Conservation (phyloP, 2,888 invertebrate species). For the Thelaira solivaga region DNA sequence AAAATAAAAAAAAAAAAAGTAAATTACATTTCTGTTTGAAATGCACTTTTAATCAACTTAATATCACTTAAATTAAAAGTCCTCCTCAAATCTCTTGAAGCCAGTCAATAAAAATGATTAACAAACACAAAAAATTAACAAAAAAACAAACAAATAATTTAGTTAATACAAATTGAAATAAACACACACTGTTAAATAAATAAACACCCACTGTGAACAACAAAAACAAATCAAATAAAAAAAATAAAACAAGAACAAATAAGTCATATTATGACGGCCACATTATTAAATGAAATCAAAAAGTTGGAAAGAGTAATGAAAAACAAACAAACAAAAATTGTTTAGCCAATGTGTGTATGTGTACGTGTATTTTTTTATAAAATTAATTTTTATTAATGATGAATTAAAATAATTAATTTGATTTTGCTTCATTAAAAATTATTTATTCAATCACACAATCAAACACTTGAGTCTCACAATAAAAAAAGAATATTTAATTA, state of each 20-base stretch:
- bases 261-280: constrained; percentile 1
- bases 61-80: not conserved
- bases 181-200: not conserved
- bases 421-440: constrained; percentile 14
- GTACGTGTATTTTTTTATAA: too few relatives aligned
- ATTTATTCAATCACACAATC: not conserved
- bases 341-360: constrained; percentile 25
- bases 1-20: too few relatives aligned
- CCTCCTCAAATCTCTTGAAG: constrained; percentile 13
- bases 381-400: constrained; percentile 31
- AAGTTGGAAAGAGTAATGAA: not conserved
- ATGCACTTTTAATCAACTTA: not conserved
- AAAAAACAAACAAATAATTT: not conserved
- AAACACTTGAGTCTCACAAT: not conserved
- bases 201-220: constrained; percentile 24
- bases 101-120: constrained; percentile 25
- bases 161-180: not conserved
- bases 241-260: too few relatives aligned
- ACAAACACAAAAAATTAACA: constrained; percentile 16
- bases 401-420: constrained; percentile 47
- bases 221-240: too few relatives aligned
- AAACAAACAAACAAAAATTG: not conserved
- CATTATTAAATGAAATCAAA: not conserved
- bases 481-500: not conserved
- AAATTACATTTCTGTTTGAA: not conserved